A percentile compares a stretch with the other conserved stretches of the same genome.
Evolutionary conservation across 1,140 invertebrate species (phyloP).

Genomic region (Melitaea cinxia): DNA sequence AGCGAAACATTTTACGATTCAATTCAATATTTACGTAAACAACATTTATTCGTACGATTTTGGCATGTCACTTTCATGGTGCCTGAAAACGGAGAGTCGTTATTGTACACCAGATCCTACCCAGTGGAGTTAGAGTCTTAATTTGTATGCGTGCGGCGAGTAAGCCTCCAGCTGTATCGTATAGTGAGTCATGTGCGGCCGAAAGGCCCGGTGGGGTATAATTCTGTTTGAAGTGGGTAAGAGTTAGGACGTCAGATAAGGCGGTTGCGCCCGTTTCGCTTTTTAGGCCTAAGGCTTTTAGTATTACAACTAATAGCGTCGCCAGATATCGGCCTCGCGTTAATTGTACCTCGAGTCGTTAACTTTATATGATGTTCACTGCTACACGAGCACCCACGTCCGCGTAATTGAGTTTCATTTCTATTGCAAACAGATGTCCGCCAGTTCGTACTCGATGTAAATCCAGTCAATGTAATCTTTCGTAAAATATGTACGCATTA

Average conservation of each 20-base stretch:
- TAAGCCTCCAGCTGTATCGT: not conserved
- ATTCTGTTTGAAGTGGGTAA: conserved; percentile 21
- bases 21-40: conserved; percentile 9
- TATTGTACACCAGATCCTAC: not conserved
- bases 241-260: conserved; percentile 22
- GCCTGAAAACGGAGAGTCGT: not conserved
- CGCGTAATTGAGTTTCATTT: not conserved
- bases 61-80: conserved; percentile 3
- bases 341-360: not conserved
- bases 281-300: conserved; percentile 16
- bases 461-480: not conserved
- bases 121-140: not conserved
- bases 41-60: conserved; percentile 2
- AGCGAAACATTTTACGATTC: conserved; percentile 5
- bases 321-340: conserved; percentile 1
- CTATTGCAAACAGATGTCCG: not conserved
- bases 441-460: not conserved
- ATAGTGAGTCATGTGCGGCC: conserved; percentile 9
- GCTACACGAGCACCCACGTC: not conserved
- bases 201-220: conserved; percentile 17
- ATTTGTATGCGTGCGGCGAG: not conserved
- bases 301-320: conserved; percentile 4
- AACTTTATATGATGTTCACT: not conserved
- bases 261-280: conserved; percentile 15
- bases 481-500: not conserved